Conservation (phyloP, 1,140 invertebrate genomes). For the Drosophila tropicalis region DNA sequence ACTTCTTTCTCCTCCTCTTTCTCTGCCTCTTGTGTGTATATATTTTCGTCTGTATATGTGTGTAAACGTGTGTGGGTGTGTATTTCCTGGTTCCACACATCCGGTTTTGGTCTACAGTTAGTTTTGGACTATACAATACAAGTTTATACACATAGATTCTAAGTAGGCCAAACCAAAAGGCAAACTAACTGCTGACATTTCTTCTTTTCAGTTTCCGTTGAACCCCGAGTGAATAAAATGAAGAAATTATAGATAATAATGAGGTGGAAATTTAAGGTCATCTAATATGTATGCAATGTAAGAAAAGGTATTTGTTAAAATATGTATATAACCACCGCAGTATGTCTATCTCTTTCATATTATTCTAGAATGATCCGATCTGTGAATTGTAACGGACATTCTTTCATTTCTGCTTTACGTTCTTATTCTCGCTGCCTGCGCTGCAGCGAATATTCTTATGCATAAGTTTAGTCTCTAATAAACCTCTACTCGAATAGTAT, state of each 20-base stretch:
- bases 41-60: background rate
- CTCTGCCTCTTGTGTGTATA: background rate
- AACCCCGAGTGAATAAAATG: slow-evolving; percentile 60
- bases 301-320: no score
- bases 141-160: background rate
- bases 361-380: no score
- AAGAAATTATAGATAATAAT: background rate
- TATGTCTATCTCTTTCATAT: no score
- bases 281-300: background rate
- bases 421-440: no score
- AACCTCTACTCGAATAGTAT: no score
- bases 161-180: slow-evolving; percentile 39
- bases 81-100: slow-evolving; percentile 51
- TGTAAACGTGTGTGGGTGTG: background rate
- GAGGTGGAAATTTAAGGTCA: background rate
- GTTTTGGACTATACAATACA: slow-evolving; percentile 9
- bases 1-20: slow-evolving; percentile 8
- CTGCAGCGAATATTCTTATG: no score
- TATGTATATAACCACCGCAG: no score
- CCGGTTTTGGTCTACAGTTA: slow-evolving; percentile 36
- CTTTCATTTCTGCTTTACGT: no score
- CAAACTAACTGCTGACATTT: slow-evolving; percentile 25
- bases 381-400: no score
- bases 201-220: slow-evolving; percentile 54
- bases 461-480: no score